Evolutionary conservation across 1,140 invertebrate species (phyloP), one percentile per base, ranked within the genome.

Genomic region (Diabrotica virgifera): DNA sequence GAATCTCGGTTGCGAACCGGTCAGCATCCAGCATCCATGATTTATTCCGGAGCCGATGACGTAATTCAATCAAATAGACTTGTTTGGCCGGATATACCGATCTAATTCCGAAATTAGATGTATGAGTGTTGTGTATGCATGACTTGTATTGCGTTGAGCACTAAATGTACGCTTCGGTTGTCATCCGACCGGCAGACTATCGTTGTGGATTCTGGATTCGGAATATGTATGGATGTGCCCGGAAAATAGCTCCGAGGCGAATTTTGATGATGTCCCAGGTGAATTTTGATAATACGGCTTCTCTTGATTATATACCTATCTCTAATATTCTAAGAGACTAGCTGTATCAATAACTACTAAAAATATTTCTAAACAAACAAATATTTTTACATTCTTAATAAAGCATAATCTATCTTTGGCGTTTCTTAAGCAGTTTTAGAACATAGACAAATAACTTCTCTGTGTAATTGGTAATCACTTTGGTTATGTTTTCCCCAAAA

Each of bases 71-170:
- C 46, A 51, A 51, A 51, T 51, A 10, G 46, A 12, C 46, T 51
- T 51, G 46, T 51, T 51, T 12, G 46, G 9, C 46, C 12, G 46
- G 9, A 10, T 10, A 10, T 51, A 51, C 12, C 46, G 46, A 12
- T 11, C 46, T 12, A 12, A 51, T 51, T 51, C 12, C 46, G 9
- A 51, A 51, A 51, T 51, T 56, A 56, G 54, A 56, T 56, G 54
- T 56, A 56, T 56, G 54, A 56, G 54, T 56, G 35, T 56, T 56
- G 54, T 56, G 54, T 56, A 56, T 56, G 54, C 54, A 56, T 56
- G 54, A 36, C 54, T 24, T 35, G 54, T 6, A 56, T 56, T 56
- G 54, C 35, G 54, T 56, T 56, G 54, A 56, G 24, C 35, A 56
- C 54, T 56, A 14, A 56, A 56, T 24, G 35, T 24, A 56, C 54